A percentile compares a stretch with the other conserved stretches of the same genome.
Evolutionary conservation across 2,888 invertebrate genomes (phyloP).

Genomic region (Agelastica alni): DNA sequence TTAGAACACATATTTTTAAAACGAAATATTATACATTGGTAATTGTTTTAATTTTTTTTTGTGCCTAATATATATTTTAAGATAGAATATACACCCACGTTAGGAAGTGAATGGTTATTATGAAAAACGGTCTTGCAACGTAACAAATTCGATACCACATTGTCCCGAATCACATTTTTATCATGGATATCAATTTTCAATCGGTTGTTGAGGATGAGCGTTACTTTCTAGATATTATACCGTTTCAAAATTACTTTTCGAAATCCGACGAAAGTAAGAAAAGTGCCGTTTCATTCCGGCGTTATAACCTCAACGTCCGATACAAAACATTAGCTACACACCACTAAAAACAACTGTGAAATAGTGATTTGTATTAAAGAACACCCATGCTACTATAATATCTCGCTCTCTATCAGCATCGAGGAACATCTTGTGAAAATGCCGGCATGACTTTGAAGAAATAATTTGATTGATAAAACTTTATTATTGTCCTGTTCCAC

Average conservation of each 20-base stretch:
- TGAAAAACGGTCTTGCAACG: too few relatives aligned
- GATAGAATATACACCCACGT: too few relatives aligned
- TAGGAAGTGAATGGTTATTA: too few relatives aligned
- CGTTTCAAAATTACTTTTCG: constrained; percentile 22
- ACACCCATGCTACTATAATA: constrained; percentile 43
- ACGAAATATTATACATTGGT: too few relatives aligned
- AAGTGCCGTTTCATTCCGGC: constrained; percentile 31
- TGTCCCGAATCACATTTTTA: constrained; percentile 13
- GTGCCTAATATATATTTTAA: too few relatives aligned
- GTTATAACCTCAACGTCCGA: constrained; percentile 29
- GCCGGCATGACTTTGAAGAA: constrained; percentile 47
- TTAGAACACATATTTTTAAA: too few relatives aligned
- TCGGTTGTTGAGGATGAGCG: constrained; percentile 13
- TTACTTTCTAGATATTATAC: constrained; percentile 23
- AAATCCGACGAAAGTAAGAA: constrained; percentile 18
- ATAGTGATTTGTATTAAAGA: constrained; percentile 41
- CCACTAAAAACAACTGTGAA: constrained; percentile 47
- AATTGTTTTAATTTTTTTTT: too few relatives aligned
- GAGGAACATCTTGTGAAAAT: constrained; percentile 36
- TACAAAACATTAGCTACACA: constrained; percentile 43
- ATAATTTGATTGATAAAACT: constrained; percentile 52
- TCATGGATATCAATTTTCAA: constrained; percentile 23
- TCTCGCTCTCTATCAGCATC: constrained; percentile 19
- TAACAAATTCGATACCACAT: too few relatives aligned
- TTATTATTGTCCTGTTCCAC: constrained; percentile 41